A percentile compares a stretch with the other conserved stretches of the same genome.
Evolutionary conservation across 2,797 vertebrate genomes (phyloP).

Genomic region (Masticophis lateralis): DNA sequence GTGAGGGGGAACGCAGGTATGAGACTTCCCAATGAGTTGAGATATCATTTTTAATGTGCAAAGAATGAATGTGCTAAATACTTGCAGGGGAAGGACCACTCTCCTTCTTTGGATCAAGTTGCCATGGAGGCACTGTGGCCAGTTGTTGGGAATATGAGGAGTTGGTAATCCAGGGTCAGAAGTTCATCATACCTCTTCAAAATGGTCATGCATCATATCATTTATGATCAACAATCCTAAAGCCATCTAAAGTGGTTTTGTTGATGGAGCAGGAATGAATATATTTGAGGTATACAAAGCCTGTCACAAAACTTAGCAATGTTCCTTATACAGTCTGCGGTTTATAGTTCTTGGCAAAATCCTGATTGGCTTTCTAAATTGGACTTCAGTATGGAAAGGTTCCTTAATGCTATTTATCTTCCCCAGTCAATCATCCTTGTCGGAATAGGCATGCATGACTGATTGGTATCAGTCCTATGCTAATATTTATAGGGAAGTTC

Average conservation of each 20-base stretch:
- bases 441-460: neutral
- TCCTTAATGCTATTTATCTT: neutral
- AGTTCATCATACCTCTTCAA: neutral
- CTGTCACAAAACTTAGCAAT: neutral
- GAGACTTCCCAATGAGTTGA: neutral
- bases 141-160: neutral
- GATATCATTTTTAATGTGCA: neutral
- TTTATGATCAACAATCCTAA: neutral
- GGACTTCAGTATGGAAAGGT: neutral
- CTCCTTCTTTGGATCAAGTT: neutral
- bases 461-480: neutral
- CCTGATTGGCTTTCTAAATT: neutral
- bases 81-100: neutral
- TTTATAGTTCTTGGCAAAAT: neutral
- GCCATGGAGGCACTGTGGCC: neutral
- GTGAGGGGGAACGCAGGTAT: neutral
- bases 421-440: neutral
- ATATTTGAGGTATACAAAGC: neutral
- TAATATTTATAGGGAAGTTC: neutral
- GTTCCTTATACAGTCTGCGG: neutral
- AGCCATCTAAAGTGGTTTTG: neutral
- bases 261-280: neutral
- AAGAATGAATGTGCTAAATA: neutral
- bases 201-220: neutral
- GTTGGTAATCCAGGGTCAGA: neutral